These are phyloP conservation scores for Otus scops DNA, from an alignment of 2,797 vertebrate species.

Conservation along the genomic window DNA sequence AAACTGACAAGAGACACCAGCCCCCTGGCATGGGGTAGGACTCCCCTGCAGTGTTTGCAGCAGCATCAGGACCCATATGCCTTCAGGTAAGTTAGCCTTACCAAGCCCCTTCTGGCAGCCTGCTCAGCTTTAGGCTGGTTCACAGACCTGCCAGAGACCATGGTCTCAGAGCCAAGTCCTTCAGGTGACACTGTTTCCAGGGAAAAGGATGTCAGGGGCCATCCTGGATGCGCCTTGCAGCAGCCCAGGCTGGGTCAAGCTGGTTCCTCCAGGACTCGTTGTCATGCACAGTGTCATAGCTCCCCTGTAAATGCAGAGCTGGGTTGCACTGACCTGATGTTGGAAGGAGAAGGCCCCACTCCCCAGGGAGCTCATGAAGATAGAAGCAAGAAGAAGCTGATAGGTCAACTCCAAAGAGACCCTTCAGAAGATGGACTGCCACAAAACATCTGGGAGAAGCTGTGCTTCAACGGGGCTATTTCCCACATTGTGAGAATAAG, in stretches of 20 bases:
- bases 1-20: background rate
- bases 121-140: background rate
- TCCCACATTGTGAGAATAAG: background rate
- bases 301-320: background rate
- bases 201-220: background rate
- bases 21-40: background rate
- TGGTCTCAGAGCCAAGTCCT: background rate
- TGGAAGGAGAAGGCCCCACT: background rate
- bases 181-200: background rate
- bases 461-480: background rate
- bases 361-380: background rate
- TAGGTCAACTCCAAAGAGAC: background rate
- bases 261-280: background rate
- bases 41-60: background rate
- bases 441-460: background rate
- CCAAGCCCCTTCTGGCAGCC: background rate
- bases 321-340: background rate
- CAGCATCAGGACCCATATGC: background rate
- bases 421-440: background rate
- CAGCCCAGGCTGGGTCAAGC: background rate
- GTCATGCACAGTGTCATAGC: rapidly evolving
- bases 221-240: background rate
- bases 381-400: background rate
- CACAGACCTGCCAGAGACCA: background rate
- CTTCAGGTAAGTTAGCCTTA: background rate